Evolutionary conservation across 2,888 invertebrate species (phyloP), one percentile per base, ranked within the genome.

Genomic region (Carterocephalus palaemon): DNA sequence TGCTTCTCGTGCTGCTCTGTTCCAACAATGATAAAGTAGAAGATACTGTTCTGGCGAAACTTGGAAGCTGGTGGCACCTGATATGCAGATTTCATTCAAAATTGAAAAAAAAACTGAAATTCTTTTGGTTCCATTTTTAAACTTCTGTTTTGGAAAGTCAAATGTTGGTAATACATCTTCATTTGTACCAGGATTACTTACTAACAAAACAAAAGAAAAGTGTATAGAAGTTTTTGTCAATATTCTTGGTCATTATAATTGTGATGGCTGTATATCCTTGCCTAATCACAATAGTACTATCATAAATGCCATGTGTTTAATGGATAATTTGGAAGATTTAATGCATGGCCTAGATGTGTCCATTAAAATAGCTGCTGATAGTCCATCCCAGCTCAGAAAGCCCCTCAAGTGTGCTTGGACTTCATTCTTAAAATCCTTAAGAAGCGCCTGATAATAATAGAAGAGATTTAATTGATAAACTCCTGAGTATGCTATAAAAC

Each of bases 1-100:
- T 95, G 2, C 73, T 95, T 3, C 79, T 92, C 28, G 91, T 92
- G 41, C 95, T 95, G 0, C 60, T 95, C 4, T 89, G 87, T 56
- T 90, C 92, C 0, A 92, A 92, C 46, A 92, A 93, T 72, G 91
- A 92, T 0, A 92, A 90, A 71, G 89, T 90, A 0, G 89, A 90
- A 51, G 77, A 88, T 26, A 89, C 91, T n/a, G 89, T 90, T 0
- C 48, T 88, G n/a, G 90, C 91, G 12, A 92, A 94, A 67, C 81
- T 93, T 32, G 86, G 90, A 34, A 90, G 92, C 2, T 94, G 93
- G 91, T 91, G 92, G 89, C 89, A 90, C 71, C 81, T 94, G 12
- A 81, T 94, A 31, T 70, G 75, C 6, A 88, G 87, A 55, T 78
- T 92, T 38, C 75, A 88, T 28, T 68, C 75, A 1, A 83, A 84